phyloP scores from a whole-genome alignment of 2,113 vertebrate genomes.

The Podarcis raffonei region DNA sequence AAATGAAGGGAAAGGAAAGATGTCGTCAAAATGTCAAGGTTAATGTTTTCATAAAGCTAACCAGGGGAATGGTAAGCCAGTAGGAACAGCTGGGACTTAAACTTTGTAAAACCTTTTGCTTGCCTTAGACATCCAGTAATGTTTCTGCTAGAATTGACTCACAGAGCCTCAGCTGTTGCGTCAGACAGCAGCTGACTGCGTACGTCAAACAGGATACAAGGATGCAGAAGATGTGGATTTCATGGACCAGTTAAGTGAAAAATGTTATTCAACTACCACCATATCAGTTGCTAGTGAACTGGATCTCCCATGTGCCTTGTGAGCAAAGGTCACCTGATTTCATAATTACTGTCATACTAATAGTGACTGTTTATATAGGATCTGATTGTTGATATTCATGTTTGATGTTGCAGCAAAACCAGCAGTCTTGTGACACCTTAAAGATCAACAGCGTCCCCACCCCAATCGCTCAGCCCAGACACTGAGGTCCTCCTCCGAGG shows the following conservation, averaged over 20 bases:
- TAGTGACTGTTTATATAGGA: too few relatives aligned
- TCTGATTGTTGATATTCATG: too few relatives aligned
- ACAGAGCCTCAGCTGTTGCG: background rate
- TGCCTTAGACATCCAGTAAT: constrained; percentile 37
- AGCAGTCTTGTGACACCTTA: too few relatives aligned
- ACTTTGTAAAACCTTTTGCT: constrained; percentile 50
- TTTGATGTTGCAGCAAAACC: too few relatives aligned
- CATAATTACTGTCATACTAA: too few relatives aligned
- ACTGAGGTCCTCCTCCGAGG: too few relatives aligned
- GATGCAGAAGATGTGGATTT: background rate
- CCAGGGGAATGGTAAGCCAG: constrained; percentile 27
- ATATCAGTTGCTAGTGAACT: too few relatives aligned
- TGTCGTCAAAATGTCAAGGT: constrained; percentile 65
- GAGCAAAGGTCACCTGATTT: too few relatives aligned
- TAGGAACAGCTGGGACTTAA: constrained; percentile 23
- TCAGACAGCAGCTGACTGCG: background rate
- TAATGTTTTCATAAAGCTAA: constrained; percentile 67
- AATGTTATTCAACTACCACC: background rate
- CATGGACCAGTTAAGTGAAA: background rate
- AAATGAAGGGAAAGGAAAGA: constrained; percentile 59
- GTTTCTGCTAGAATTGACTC: background rate
- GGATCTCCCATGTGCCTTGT: too few relatives aligned
- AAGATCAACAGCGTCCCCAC: too few relatives aligned
- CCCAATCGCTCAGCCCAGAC: too few relatives aligned
- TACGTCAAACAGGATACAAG: background rate